Evolutionary conservation across 2,797 vertebrate genomes (phyloP), one percentile per base, ranked within the genome.

Genomic region (Valencia hispanica): DNA sequence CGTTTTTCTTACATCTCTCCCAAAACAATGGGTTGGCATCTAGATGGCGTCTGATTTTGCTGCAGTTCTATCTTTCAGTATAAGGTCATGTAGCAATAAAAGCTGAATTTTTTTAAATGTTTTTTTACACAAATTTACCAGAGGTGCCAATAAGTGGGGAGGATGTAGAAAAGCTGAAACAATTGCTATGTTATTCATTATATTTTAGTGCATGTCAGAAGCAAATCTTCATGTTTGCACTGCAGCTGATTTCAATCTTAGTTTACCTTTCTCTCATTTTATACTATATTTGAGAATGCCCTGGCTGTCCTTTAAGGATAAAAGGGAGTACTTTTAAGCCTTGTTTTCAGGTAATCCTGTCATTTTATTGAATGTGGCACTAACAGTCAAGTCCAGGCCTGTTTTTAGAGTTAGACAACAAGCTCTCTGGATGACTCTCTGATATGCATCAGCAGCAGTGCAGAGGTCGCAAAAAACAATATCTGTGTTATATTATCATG

Each of bases 311-410:
- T 36, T 22, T 36, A 63, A 32, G 79, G 73, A 18, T 79, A 51
- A 84, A 61, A 82, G 61, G 63, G 78, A 68, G 68, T 61, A 2
- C 74, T 74, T 77, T 86, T 75, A 43, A 69, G 72, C 75, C 68
- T 75, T 88, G 87, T 76, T 88, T 89, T 82, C 73, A 85, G 83
- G 78, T 76, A 72, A 82, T 82, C 79, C 68, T 80, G 84, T 88
- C 76, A 79, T 84, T 78, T 88, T 87, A 92, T 90, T 91, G 84
- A 86, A 91, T 90, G 73, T 92, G 90, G 92, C 89, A 85, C 70
- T 86, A 86, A 91, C 90, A 84, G 87, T 84, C 79, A 82, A 91
- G 85, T 88, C 84, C 92, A 91, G 87, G 82, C 89, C 92, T 87
- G 79, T 83, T 84, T 66, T 84, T 88, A 43, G 11, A 41, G 82